These are phyloP conservation scores for Mormyrus hasselquistii DNA, from an alignment of 2,797 vertebrate species.

Conservation along the genomic window DNA sequence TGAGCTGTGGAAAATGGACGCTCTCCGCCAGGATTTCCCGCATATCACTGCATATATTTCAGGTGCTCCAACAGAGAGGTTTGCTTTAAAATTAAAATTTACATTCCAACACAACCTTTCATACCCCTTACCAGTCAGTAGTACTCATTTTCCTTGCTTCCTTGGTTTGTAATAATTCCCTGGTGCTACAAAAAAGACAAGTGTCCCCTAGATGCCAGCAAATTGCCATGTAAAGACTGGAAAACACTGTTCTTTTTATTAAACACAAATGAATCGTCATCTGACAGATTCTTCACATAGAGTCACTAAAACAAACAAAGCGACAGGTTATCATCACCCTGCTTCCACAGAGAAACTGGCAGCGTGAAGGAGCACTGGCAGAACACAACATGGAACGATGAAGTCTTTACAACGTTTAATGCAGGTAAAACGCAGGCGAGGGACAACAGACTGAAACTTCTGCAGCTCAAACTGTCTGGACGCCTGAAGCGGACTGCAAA, in stretches of 20 bases:
- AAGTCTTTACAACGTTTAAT: background rate
- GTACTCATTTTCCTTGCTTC: background rate
- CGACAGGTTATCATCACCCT: background rate
- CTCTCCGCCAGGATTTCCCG: background rate
- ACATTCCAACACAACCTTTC: background rate
- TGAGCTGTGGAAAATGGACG: background rate
- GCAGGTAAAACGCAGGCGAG: background rate
- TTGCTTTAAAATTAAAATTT: background rate
- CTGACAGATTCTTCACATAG: background rate
- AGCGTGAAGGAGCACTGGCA: background rate
- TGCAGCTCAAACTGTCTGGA: background rate
- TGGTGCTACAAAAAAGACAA: background rate
- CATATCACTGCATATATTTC: background rate
- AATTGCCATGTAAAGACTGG: background rate
- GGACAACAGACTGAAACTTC: background rate
- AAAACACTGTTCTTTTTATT: background rate
- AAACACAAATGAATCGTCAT: background rate
- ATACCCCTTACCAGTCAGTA: background rate
- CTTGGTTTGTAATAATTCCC: background rate
- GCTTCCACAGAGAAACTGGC: background rate
- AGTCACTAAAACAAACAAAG: background rate
- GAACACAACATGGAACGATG: background rate
- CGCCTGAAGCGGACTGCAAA: background rate
- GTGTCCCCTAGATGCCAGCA: background rate
- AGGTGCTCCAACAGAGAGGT: background rate